Percentiles rank a stretch among this genome's conserved stretches.
These are phyloP conservation scores for Eclectus roratus DNA, from an alignment of 2,113 vertebrate species.

Conservation along the genomic window DNA sequence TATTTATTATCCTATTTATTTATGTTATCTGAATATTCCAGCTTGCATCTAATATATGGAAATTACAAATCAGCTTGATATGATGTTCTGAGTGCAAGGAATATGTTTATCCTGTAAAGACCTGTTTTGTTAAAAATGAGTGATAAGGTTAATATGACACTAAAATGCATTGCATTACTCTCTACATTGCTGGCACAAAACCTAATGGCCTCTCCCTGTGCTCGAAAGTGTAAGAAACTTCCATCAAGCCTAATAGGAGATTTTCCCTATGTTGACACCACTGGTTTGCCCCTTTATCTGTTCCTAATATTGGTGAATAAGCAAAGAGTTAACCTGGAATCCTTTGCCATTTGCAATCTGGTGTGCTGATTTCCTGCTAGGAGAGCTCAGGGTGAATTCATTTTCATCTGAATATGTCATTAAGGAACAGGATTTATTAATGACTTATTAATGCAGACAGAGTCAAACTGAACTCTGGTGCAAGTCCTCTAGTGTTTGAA, in stretches of 20 bases:
- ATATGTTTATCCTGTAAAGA: not conserved
- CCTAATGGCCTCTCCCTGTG: not conserved
- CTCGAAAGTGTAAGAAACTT: not conserved
- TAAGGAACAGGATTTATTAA: constrained; percentile 76
- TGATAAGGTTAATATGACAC: not conserved
- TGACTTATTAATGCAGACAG: constrained; percentile 61
- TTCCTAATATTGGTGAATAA: not conserved
- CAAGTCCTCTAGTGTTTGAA: constrained; percentile 11
- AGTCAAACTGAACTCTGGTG: constrained; percentile 9
- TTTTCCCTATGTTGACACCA: not conserved
- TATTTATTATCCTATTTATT: not conserved
- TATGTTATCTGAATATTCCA: not conserved
- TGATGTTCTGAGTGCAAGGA: not conserved
- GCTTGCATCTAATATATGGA: not conserved
- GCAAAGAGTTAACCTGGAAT: constrained; percentile 36
- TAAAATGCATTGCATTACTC: not conserved
- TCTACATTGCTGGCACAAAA: not conserved
- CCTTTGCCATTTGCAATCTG: constrained; percentile 10
- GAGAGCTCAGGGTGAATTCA: constrained; percentile 50
- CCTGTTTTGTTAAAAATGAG: not conserved
- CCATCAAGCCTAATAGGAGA: not conserved
- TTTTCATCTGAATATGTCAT: constrained; percentile 71
- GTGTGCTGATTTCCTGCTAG: constrained; percentile 39
- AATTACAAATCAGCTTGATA: not conserved
- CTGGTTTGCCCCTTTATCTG: not conserved